These are phyloP conservation scores for Orientallactaga bullata DNA, from an alignment of 2,113 vertebrate species.

Conservation along the genomic window DNA sequence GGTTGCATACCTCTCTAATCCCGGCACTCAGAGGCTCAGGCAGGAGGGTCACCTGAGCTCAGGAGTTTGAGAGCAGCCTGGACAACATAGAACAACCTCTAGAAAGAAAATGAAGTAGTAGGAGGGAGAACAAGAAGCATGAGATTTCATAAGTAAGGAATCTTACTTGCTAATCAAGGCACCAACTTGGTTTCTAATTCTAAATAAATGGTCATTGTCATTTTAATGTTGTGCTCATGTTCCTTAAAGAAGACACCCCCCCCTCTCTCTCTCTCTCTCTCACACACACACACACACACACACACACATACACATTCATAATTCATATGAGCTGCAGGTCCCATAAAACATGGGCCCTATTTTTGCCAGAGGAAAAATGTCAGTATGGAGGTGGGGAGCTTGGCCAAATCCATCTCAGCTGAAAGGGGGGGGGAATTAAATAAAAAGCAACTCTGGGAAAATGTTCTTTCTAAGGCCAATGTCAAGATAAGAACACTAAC, in stretches of 20 bases:
- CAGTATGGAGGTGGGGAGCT: background rate
- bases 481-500: background rate
- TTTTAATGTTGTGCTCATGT: background rate
- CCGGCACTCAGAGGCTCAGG: background rate
- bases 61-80: background rate
- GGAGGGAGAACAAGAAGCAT: background rate
- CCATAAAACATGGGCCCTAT: background rate
- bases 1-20: background rate
- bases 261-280: too few species aligned
- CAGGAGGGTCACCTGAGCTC: background rate
- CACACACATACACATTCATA: background rate
- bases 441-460: conserved; percentile 1
- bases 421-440: background rate
- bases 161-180: background rate
- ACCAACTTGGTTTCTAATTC: background rate
- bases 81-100: background rate
- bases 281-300: too few species aligned
- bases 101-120: background rate
- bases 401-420: background rate
- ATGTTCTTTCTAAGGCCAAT: background rate
- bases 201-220: background rate
- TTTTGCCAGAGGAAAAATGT: background rate
- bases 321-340: background rate
- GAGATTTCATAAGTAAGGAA: background rate
- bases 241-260: background rate